A percentile compares a stretch with the other conserved stretches of the same genome.
phyloP scores from a whole-genome alignment of 1,140 invertebrate species.

The Popillia japonica region DNA sequence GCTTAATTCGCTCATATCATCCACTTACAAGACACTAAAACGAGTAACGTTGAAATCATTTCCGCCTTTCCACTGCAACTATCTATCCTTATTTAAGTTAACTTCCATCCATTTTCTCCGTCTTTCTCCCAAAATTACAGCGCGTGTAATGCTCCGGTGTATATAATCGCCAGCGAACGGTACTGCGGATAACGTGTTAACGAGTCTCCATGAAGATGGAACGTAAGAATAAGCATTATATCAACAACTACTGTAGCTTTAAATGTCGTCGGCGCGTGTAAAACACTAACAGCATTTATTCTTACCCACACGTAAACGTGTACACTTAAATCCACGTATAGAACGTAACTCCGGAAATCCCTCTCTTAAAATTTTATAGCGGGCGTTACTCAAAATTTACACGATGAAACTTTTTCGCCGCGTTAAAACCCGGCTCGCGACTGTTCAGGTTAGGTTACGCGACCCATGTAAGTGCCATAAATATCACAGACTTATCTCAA shows the following conservation, averaged over 20 bases:
- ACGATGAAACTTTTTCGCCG: constrained; percentile 33
- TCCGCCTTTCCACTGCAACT: not conserved
- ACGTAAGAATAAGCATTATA: not conserved
- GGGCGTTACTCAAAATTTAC: constrained; percentile 34
- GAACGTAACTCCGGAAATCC: constrained; percentile 20
- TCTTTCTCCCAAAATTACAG: not conserved
- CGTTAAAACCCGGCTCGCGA: constrained; percentile 44
- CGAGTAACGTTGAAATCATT: not conserved
- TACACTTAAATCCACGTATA: not conserved
- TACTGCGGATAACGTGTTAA: not conserved
- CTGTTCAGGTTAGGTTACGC: not conserved
- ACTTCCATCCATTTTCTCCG: not conserved
- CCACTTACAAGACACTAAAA: constrained; percentile 8
- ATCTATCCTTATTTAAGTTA: not conserved
- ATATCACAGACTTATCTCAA: constrained; percentile 61
- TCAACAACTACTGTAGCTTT: constrained; percentile 11
- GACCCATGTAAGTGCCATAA: constrained; percentile 61
- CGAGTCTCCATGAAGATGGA: not conserved
- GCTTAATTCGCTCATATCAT: constrained; percentile 9
- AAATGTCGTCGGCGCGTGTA: constrained; percentile 18
- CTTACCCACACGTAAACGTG: not conserved
- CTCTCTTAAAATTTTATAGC: constrained; percentile 37
- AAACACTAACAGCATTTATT: not conserved
- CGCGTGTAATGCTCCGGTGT: not conserved
- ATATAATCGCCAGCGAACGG: not conserved